Conservation (phyloP, 2,888 invertebrate genomes). For the Platynereis dumerilii region DNA sequence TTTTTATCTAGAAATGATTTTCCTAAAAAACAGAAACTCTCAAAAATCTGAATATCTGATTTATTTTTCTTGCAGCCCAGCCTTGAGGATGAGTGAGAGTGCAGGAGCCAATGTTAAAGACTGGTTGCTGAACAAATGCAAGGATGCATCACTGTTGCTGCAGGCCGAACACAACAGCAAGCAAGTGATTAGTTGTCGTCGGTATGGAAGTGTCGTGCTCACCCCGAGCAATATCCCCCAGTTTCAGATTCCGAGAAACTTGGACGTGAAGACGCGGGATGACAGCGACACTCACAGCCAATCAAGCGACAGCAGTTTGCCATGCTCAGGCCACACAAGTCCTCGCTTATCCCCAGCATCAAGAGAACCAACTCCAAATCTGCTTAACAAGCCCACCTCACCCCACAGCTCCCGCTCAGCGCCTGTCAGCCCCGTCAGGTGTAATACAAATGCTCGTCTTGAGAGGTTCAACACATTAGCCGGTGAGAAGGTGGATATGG, state of each 20-base stretch:
- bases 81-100: too few relatives aligned
- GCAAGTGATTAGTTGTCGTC: constrained; percentile 2
- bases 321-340: constrained; percentile 9
- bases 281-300: constrained; percentile 8
- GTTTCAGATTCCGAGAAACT: constrained; percentile 8
- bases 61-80: too few relatives aligned
- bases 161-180: not conserved
- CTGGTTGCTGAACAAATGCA: constrained; percentile 20
- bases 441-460: not conserved
- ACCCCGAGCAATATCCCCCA: constrained; percentile 19
- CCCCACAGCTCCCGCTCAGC: constrained; percentile 13
- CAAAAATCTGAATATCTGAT: too few relatives aligned
- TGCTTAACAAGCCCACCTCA: not conserved
- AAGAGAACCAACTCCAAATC: not conserved
- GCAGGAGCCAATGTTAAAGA: constrained; percentile 15
- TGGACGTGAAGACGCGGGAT: not conserved
- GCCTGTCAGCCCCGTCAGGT: constrained; percentile 13
- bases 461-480: not conserved
- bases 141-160: constrained; percentile 11
- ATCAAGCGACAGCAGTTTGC: not conserved
- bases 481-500: not conserved
- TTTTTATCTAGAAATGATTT: too few relatives aligned
- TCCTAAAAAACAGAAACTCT: too few relatives aligned
- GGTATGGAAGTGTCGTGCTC: constrained; percentile 10
- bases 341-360: not conserved